phyloP scores from a whole-genome alignment of 2,888 invertebrate species.

The Neoaliturus tenellus region DNA sequence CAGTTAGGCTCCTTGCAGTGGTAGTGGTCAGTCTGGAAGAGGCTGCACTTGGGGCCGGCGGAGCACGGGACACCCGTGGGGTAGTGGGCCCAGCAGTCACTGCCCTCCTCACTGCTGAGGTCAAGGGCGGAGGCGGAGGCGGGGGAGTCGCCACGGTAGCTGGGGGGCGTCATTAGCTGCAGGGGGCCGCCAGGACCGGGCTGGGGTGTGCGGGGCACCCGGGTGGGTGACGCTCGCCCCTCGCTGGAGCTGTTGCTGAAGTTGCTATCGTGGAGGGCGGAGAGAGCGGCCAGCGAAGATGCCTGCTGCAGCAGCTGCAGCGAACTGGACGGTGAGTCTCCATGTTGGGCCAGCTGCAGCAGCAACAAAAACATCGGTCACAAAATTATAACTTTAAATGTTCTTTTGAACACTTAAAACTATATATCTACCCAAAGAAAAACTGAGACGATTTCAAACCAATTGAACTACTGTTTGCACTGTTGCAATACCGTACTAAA shows the following conservation, averaged over 20 bases:
- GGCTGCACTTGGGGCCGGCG: conserved; percentile 62
- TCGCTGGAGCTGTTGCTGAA: conserved; percentile 76
- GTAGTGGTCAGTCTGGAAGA: conserved; percentile 80
- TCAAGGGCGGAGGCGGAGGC: conserved; percentile 60
- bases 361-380: not conserved
- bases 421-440: no score
- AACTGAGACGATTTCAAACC: no score
- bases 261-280: conserved; percentile 70
- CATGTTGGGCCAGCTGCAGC: conserved; percentile 58
- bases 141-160: conserved; percentile 54
- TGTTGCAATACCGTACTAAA: no score
- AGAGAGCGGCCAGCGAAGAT: conserved; percentile 65
- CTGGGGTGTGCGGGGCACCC: conserved; percentile 63
- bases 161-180: conserved; percentile 55
- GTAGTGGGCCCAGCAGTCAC: conserved; percentile 64
- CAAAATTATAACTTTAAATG: no score
- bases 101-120: conserved; percentile 64
- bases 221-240: conserved; percentile 70
- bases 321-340: conserved; percentile 61
- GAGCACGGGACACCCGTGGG: conserved; percentile 57
- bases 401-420: no score
- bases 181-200: conserved; percentile 57
- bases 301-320: conserved; percentile 66
- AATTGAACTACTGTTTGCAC: no score
- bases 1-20: conserved; percentile 90